These are phyloP conservation scores for Euwallacea similis DNA, from an alignment of 1,140 invertebrate genomes.

Conservation along the genomic window DNA sequence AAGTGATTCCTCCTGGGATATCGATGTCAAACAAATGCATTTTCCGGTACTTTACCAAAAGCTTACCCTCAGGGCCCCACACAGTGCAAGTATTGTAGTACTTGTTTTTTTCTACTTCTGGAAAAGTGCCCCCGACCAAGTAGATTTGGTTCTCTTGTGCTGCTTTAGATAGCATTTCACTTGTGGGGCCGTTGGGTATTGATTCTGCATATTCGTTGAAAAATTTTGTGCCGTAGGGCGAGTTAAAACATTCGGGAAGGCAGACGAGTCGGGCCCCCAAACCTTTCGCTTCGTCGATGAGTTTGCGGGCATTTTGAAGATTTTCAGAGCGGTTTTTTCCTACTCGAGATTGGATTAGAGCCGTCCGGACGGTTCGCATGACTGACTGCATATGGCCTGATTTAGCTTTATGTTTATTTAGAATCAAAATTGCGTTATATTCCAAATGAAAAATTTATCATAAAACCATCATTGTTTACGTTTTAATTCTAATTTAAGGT, in stretches of 20 bases:
- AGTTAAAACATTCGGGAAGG: conserved; percentile 93
- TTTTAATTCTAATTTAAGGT: too few relatives aligned
- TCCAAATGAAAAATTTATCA: too few relatives aligned
- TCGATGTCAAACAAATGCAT: conserved; percentile 96
- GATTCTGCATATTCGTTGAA: conserved; percentile 86
- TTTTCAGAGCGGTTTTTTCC: conserved; percentile 75
- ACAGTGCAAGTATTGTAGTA: conserved; percentile 91
- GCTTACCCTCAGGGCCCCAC: conserved; percentile 77
- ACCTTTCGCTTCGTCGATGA: conserved; percentile 74
- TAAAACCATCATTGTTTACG: too few relatives aligned
- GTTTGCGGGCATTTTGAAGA: conserved; percentile 68
- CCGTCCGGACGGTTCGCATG: conserved; percentile 50
- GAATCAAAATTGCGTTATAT: too few relatives aligned
- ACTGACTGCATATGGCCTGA: conserved; percentile 23
- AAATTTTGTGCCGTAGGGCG: conserved; percentile 88
- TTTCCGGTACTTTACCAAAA: conserved; percentile 78
- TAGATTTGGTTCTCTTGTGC: conserved; percentile 80
- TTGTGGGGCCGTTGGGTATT: conserved; percentile 77
- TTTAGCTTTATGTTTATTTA: too few relatives aligned
- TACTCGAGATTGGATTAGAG: conserved; percentile 79
- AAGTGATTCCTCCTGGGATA: conserved; percentile 88
- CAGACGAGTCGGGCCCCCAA: conserved; percentile 77
- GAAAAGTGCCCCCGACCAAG: conserved; percentile 88
- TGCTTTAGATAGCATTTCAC: conserved; percentile 67
- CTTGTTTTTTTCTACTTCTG: conserved; percentile 70